Evolutionary conservation across 1,140 invertebrate genomes (phyloP).

Genomic region (Melanaphis sacchari): DNA sequence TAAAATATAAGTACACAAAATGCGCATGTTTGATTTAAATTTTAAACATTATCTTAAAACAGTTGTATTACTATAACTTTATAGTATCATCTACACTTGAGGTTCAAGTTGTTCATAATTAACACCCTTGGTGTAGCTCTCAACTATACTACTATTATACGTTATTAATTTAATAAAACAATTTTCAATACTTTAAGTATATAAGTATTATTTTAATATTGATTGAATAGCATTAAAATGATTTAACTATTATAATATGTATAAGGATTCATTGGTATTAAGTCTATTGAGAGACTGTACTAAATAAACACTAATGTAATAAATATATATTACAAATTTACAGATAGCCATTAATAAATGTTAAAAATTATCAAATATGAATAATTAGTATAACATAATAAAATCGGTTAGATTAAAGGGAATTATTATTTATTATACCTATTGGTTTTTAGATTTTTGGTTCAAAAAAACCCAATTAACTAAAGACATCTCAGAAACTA

Average conservation of each 20-base stretch:
- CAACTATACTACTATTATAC: background rate
- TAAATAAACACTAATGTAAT: too few species aligned
- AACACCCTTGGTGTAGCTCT: background rate
- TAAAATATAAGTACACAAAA: too few species aligned
- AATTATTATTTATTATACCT: background rate
- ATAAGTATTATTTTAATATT: background rate
- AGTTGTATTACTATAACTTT: too few species aligned
- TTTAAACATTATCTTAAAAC: too few species aligned
- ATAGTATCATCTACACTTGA: too few species aligned
- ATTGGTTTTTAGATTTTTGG: background rate
- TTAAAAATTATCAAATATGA: background rate
- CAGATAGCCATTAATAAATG: too few species aligned
- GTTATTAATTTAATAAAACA: background rate
- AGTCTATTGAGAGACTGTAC: background rate
- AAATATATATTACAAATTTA: too few species aligned
- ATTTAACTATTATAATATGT: background rate
- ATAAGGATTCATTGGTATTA: background rate
- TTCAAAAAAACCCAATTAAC: slow-evolving; percentile 22
- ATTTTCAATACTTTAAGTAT: too few species aligned
- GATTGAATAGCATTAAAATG: background rate
- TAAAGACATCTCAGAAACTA: background rate
- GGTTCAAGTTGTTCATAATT: background rate
- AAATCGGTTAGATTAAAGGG: background rate
- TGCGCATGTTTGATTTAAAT: too few species aligned
- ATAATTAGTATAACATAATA: background rate